These are phyloP conservation scores for Calliphora vomitoria DNA, from an alignment of 2,888 invertebrate genomes.

Conservation along the genomic window DNA sequence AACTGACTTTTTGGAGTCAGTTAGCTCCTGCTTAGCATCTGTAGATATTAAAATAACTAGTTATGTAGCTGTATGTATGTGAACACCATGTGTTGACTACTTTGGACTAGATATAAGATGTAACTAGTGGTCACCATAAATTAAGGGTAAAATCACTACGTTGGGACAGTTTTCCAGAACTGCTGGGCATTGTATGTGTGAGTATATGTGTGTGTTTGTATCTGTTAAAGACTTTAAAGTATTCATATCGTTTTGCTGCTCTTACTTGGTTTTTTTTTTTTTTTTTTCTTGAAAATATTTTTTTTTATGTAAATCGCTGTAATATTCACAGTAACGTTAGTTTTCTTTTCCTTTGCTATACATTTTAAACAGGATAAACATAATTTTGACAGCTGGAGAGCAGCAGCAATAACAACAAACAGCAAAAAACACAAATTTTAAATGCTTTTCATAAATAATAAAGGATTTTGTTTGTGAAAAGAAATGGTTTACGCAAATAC, in stretches of 20 bases:
- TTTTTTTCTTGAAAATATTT: neutral
- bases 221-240: conserved; percentile 25
- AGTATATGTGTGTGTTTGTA: neutral
- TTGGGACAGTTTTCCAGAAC: too few relatives aligned
- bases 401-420: neutral
- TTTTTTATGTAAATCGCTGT: conserved; percentile 3
- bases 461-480: conserved; percentile 3
- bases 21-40: too few relatives aligned
- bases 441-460: conserved; percentile 32
- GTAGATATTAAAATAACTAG: too few relatives aligned
- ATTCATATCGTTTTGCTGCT: neutral
- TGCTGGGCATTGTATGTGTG: neutral
- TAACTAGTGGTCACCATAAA: too few relatives aligned
- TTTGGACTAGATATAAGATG: too few relatives aligned
- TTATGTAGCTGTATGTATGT: too few relatives aligned
- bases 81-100: too few relatives aligned
- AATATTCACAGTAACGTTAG: neutral
- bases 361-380: conserved; percentile 3
- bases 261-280: neutral
- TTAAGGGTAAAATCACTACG: too few relatives aligned
- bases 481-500: neutral
- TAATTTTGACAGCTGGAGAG: conserved; percentile 31
- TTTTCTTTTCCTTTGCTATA: neutral
- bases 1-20: too few relatives aligned
- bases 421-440: neutral